Conservation (phyloP, 2,113 vertebrate genomes). For the Psilopsiagon aymara region DNA sequence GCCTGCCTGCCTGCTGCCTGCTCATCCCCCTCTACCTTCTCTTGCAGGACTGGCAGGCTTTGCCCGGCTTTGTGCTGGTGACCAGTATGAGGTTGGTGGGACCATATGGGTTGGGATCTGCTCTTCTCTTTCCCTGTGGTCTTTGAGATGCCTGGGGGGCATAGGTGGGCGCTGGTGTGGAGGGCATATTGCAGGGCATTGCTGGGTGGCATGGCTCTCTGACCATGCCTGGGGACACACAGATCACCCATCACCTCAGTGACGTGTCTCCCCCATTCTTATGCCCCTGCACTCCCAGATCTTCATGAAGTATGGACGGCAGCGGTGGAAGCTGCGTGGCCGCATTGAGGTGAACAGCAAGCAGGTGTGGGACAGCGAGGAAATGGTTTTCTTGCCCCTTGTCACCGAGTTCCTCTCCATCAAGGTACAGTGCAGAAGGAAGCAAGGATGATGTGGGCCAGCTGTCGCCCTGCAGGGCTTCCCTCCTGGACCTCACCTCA, state of each 20-base stretch:
- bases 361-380: slow-evolving; percentile 97
- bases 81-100: slow-evolving; percentile 93
- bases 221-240: neutral
- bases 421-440: slow-evolving; percentile 80
- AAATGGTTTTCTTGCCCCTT: slow-evolving; percentile 92
- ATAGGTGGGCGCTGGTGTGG: neutral
- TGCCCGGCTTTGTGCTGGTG: slow-evolving; percentile 92
- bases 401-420: slow-evolving; percentile 94
- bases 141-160: neutral
- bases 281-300: slow-evolving; percentile 74
- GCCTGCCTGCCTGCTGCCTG: neutral
- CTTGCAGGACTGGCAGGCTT: slow-evolving; percentile 93
- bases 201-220: neutral
- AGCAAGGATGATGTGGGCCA: neutral
- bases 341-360: slow-evolving; percentile 92
- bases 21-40: slow-evolving; percentile 10
- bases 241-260: neutral
- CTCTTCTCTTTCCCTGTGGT: neutral
- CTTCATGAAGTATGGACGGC: slow-evolving; percentile 94
- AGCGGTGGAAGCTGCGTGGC: slow-evolving; percentile 93
- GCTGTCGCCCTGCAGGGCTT: neutral
- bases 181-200: neutral
- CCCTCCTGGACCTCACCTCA: neutral
- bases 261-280: neutral
- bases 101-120: neutral